Evolutionary conservation across 2,888 invertebrate genomes (phyloP).

Genomic region (Leptopilina myrica): DNA sequence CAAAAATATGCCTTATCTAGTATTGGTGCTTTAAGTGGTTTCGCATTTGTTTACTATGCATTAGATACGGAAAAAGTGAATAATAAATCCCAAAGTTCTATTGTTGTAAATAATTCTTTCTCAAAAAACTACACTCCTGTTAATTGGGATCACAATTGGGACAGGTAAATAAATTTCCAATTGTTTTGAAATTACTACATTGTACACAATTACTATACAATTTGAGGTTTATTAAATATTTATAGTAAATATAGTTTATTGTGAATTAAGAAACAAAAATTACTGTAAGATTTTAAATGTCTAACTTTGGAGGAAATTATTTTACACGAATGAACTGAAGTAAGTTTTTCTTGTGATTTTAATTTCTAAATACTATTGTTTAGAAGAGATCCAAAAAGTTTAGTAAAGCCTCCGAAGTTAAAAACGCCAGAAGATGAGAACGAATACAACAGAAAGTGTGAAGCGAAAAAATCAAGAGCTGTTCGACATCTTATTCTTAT

Average conservation of each 20-base stretch:
- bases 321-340: not conserved
- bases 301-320: too few relatives aligned
- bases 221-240: too few relatives aligned
- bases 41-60: constrained; percentile 80
- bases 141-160: constrained; percentile 94
- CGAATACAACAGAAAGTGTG: constrained; percentile 82
- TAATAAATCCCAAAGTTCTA: constrained; percentile 63
- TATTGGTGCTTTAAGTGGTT: constrained; percentile 83
- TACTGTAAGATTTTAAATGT: too few relatives aligned
- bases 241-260: too few relatives aligned
- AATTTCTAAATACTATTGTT: constrained; percentile 51
- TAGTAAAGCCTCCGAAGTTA: constrained; percentile 81
- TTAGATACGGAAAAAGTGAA: constrained; percentile 75
- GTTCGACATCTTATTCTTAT: constrained; percentile 92
- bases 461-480: constrained; percentile 79
- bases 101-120: constrained; percentile 81
- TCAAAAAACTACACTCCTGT: constrained; percentile 83
- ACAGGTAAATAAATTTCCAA: constrained; percentile 81
- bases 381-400: constrained; percentile 86
- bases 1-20: constrained; percentile 80
- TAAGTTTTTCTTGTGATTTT: constrained; percentile 8
- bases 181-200: constrained; percentile 8
- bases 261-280: too few relatives aligned
- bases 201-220: too few relatives aligned
- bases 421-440: constrained; percentile 81